Evolutionary conservation across 2,888 invertebrate genomes (phyloP), one percentile per base, ranked within the genome.

Genomic region (Cephus runcator): DNA sequence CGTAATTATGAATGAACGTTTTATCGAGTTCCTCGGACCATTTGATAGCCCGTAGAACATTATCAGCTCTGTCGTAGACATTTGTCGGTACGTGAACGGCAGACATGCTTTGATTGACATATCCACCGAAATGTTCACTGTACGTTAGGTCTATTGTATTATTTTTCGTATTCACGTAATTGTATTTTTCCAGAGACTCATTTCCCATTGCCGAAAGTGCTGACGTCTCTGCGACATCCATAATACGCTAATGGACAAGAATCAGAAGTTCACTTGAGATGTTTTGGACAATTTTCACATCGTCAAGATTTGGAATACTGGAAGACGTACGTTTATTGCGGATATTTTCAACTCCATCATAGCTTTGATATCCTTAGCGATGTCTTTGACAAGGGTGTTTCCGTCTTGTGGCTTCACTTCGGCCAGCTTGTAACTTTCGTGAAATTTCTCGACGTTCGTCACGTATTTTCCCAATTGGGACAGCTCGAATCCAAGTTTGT

Each of bases 71-170:
- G 88, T 98, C 97, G 92, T 96, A 98, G 79, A 99, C 98, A 92
- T 98, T 98, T 81, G 98, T 98, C 56, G 99, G 98, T 75, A 99
- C 97, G 91, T 98, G 98, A 71, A 98, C 97, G 81, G 98, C 96
- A 88, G 97, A 97, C 89, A 95, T 93, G 89, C 94, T 96, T 69
- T 94, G 94, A 90, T 97, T 97, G 3, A 91, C 91, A 3, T 82
- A 77, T 3, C 96, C 94, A 83, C 96, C 96, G 91, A 97, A 98
- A 88, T 97, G 96, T 68, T 94, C 92, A 90, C 96, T 96, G 84
- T 93, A 93, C 80, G 93, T 94, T 80, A 96, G 91, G 75, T 94
- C 93, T 81, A 95, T 94, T 30, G 95, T 86, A 78, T 87, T 87
- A 75, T 89, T 87, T 79, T 92, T 92, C 1, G 91, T 91, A 75